These are phyloP conservation scores for Idaea aversata DNA, from an alignment of 2,888 invertebrate species.

Conservation along the genomic window DNA sequence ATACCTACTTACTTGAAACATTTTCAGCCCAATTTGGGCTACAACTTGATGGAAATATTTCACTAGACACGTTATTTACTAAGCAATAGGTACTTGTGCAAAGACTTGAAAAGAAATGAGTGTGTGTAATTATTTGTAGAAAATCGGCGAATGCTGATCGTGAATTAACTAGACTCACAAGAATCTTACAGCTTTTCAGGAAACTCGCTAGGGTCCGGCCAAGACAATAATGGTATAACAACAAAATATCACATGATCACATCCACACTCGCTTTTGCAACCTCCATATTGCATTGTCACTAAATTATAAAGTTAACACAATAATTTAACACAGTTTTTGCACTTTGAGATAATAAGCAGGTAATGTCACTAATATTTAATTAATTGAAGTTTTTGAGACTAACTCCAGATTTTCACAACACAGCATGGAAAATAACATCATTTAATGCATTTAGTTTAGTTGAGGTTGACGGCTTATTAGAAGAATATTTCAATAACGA, in stretches of 20 bases:
- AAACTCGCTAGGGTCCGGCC: conserved; percentile 17
- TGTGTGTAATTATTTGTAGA: no score
- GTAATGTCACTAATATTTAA: conserved; percentile 14
- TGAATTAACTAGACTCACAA: conserved; percentile 25
- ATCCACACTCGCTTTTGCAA: conserved; percentile 52
- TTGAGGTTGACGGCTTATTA: conserved; percentile 56
- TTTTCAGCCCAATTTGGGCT: no score
- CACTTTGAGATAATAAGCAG: conserved; percentile 26
- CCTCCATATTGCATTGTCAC: conserved; percentile 41
- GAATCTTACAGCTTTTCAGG: conserved; percentile 37
- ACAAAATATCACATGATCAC: conserved; percentile 35
- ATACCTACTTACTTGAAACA: no score
- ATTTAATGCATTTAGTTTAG: conserved; percentile 57
- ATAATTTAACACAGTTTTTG: conserved; percentile 35
- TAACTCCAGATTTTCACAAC: conserved; percentile 7
- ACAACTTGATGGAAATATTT: no score
- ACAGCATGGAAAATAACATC: conserved; percentile 54
- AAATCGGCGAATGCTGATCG: no score
- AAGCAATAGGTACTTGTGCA: no score
- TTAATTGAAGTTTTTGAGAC: neutral
- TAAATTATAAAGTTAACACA: conserved; percentile 32
- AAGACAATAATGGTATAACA: conserved; percentile 24
- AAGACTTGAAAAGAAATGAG: no score
- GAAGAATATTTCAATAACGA: conserved; percentile 34
- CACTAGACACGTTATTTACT: no score